Evolutionary conservation across 2,888 invertebrate species (phyloP).

Genomic region (Blastobasis lacticolella): DNA sequence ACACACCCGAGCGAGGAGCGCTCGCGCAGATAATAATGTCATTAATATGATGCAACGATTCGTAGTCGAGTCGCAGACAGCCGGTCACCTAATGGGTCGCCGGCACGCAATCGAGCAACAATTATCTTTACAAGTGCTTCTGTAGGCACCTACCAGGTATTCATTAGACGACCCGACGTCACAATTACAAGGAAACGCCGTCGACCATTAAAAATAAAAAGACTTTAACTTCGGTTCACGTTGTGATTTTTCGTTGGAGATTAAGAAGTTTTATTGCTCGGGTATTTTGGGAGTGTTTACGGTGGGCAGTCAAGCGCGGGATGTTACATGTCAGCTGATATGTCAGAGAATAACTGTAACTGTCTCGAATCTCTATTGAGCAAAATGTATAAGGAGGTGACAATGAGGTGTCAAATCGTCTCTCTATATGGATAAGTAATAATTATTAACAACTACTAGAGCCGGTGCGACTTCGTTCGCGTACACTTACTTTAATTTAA

Average conservation of each 20-base stretch:
- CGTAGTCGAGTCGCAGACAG: not conserved
- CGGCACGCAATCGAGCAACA: slow-evolving; percentile 29
- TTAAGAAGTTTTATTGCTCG: slow-evolving; percentile 30
- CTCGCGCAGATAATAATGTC: not conserved
- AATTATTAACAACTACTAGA: no score
- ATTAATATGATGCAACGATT: not conserved
- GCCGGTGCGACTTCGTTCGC: no score
- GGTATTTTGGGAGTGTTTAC: slow-evolving; percentile 17
- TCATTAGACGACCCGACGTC: slow-evolving; percentile 21
- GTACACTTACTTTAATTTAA: no score
- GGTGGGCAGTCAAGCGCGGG: not conserved
- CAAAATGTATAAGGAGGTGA: no score
- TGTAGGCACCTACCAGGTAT: not conserved
- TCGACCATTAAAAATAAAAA: slow-evolving; percentile 24
- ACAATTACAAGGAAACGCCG: slow-evolving; percentile 39
- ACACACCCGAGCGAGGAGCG: no score
- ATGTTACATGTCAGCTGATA: not conserved
- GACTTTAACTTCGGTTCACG: slow-evolving; percentile 20
- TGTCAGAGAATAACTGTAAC: no score
- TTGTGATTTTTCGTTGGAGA: slow-evolving; percentile 21
- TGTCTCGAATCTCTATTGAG: no score
- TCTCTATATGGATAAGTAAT: no score
- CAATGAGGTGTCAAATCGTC: no score
- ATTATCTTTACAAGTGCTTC: slow-evolving; percentile 24
- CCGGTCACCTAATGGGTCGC: slow-evolving; percentile 17